phyloP scores from a whole-genome alignment of 2,888 invertebrate species.

The Dryobotodes eremita region DNA sequence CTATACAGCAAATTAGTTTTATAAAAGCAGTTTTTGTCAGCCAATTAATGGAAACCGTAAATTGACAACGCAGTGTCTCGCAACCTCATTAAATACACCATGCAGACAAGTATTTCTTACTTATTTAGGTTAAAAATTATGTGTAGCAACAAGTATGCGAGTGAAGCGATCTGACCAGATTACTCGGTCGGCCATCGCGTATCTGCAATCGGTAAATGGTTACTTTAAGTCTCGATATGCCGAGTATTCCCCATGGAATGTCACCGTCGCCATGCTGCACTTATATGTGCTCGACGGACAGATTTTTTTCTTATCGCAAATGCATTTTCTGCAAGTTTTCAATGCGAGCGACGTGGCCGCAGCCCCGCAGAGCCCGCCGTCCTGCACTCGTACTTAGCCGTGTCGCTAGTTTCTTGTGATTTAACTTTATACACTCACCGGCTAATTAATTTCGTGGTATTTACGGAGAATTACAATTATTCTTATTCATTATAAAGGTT shows the following conservation, averaged over 20 bases:
- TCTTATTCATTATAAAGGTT: constrained; percentile 67
- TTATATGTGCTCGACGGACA: constrained; percentile 88
- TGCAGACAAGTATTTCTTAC: constrained; percentile 85
- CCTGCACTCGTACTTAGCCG: constrained; percentile 73
- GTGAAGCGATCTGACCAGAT: constrained; percentile 89
- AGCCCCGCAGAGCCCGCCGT: constrained; percentile 69
- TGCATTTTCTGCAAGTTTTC: constrained; percentile 90
- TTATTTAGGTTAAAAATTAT: constrained; percentile 90
- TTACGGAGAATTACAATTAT: constrained; percentile 65
- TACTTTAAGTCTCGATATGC: constrained; percentile 89
- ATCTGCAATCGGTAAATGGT: constrained; percentile 91
- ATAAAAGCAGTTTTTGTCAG: constrained; percentile 23
- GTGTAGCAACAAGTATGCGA: constrained; percentile 85
- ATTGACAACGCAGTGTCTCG: constrained; percentile 53
- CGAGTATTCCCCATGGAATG: constrained; percentile 88
- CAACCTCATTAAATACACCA: constrained; percentile 80
- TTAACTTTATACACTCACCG: constrained; percentile 66
- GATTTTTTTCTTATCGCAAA: constrained; percentile 90
- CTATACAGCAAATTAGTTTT: constrained; percentile 29
- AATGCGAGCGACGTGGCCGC: constrained; percentile 81
- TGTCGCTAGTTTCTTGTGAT: constrained; percentile 70
- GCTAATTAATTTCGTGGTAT: constrained; percentile 74
- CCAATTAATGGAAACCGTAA: constrained; percentile 53
- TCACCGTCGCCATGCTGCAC: constrained; percentile 87
- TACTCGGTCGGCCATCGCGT: constrained; percentile 88